Evolutionary conservation across 2,113 vertebrate species (phyloP), one percentile per base, ranked within the genome.

Genomic region (Tychaedon coryphoeus): DNA sequence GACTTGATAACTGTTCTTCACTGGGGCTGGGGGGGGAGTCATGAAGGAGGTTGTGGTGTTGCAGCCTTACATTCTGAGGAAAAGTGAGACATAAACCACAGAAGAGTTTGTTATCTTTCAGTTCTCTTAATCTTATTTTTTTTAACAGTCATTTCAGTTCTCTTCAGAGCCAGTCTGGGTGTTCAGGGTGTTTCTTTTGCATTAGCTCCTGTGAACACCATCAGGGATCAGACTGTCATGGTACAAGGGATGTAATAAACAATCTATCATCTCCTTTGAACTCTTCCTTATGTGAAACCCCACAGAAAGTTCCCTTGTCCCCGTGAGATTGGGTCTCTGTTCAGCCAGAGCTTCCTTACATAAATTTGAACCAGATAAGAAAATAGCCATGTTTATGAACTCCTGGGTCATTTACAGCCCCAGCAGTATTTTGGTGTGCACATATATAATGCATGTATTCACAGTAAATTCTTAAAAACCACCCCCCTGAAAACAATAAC

Each of bases 381-480:
- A 96, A 95, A 73, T 23, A 88, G 31, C 40, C 33, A 19, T 56
- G 57, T 94, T 90, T 94, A 42, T 90, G 90, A 93, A 42, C 90
- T 91, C 71, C 64, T 93, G 90, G 88, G 67, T 90, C 92, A 80
- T 86, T 92, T 73, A 73, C 56, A 92, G 42, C 70, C 79, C 57
- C 58, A 75, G 73, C 76, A 81, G 81, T 61, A 45, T 61, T 91
- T 86, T 77, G 64, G 42, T 67, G 74, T 62, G 69, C 82, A 56
- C 79, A 31, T 80, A 58, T 29, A 83, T 92, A 95, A 86, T 86
- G 60, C 67, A 70, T 50, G 29, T 75, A 91, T 92, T 95, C 88
- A 93, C 88, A 92, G 62, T 92, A 67, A 92, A 90, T 92, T 94
- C 88, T 92, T 73, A 70, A 74, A 90, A 88, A 33, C 15, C 61